Conservation (phyloP, 2,113 vertebrate genomes). For the Eira barbara region DNA sequence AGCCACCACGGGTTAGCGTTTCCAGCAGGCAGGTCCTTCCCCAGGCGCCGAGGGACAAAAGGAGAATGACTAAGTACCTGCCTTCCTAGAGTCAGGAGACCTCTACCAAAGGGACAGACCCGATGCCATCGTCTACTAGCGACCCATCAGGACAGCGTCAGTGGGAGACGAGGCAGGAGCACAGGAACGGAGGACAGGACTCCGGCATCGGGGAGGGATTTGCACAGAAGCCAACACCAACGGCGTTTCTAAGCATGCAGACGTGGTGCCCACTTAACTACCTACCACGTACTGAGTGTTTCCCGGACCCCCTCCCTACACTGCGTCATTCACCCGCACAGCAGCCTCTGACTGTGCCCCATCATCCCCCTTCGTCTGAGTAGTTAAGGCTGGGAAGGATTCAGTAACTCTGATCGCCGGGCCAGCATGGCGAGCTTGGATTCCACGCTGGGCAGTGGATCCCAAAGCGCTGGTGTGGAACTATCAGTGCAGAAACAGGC, state of each 20-base stretch:
- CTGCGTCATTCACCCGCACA: accelerated
- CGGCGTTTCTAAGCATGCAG: background rate
- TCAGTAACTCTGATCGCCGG: accelerated
- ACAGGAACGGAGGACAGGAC: background rate
- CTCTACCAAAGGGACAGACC: background rate
- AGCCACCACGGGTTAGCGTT: background rate
- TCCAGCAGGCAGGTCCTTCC: background rate
- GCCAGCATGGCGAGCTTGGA: accelerated
- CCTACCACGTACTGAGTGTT: background rate
- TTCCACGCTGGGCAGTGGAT: background rate
- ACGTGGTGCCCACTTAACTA: background rate
- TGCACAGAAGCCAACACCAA: background rate
- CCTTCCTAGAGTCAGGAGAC: background rate
- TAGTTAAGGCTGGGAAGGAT: background rate
- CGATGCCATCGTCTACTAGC: accelerated
- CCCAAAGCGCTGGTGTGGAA: background rate
- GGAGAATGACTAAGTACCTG: background rate
- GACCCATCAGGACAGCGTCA: too few species aligned
- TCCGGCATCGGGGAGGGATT: accelerated
- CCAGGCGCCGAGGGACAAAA: background rate
- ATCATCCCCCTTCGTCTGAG: accelerated
- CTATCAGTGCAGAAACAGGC: background rate
- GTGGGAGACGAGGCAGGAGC: too few species aligned
- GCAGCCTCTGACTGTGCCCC: background rate
- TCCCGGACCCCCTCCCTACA: accelerated